phyloP scores from a whole-genome alignment of 1,140 invertebrate species.

The Galendromus occidentalis region DNA sequence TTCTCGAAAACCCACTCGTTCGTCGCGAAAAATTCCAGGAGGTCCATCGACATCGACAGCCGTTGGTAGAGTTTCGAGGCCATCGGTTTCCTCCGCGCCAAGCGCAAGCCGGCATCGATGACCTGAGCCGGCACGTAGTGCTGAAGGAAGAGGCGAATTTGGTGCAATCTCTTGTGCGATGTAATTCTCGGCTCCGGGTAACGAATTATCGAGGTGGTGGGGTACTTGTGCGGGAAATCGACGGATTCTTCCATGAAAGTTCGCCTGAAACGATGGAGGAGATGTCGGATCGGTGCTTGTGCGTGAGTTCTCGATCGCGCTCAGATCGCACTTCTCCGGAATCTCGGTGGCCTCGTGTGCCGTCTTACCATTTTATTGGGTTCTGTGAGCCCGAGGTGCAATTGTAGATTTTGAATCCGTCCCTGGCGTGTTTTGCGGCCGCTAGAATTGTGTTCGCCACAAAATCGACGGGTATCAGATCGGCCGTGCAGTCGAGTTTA shows the following conservation, averaged over 20 bases:
- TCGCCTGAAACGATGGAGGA: no score
- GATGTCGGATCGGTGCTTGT: no score
- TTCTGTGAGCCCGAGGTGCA: slow-evolving; percentile 65
- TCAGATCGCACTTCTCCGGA: no score
- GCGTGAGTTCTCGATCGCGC: no score
- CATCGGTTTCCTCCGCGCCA: slow-evolving; percentile 59
- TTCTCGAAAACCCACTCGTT: slow-evolving; percentile 62
- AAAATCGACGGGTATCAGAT: slow-evolving; percentile 82
- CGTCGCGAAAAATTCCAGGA: slow-evolving; percentile 50
- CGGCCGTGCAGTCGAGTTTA: slow-evolving; percentile 48
- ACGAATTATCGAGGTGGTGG: no score
- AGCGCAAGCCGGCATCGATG: slow-evolving; percentile 44
- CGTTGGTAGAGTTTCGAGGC: slow-evolving; percentile 60
- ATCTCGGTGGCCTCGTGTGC: no score
- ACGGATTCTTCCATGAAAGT: no score
- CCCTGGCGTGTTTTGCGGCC: slow-evolving; percentile 38
- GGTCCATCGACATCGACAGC: slow-evolving; percentile 49
- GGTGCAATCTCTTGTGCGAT: no score
- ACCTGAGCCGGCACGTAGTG: slow-evolving; percentile 62
- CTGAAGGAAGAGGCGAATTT: slow-evolving; percentile 29
- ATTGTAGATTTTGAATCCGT: slow-evolving; percentile 57
- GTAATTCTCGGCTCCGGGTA: no score
- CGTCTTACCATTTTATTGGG: slow-evolving; percentile 60
- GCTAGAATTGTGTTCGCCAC: slow-evolving; percentile 65
- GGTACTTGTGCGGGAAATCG: no score